Percentiles rank a stretch among this genome's conserved stretches.
Evolutionary conservation across 2,888 invertebrate species (phyloP).

Genomic region (Didymodactylos carnosus): DNA sequence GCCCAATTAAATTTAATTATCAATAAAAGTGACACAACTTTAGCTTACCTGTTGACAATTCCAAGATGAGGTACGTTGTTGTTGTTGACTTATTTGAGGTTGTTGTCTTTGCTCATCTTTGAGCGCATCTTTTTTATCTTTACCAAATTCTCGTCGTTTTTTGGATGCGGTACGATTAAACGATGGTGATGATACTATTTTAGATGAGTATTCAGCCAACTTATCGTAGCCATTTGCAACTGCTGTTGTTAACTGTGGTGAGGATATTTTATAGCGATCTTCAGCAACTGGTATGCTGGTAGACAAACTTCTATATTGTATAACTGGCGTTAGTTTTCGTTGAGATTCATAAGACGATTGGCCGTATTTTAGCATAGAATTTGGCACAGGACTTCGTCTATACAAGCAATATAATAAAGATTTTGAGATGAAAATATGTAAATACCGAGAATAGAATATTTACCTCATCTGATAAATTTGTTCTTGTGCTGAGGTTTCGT

Average conservation of each 20-base stretch:
- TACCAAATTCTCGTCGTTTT: conserved; percentile 32
- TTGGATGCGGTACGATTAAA: conserved; percentile 27
- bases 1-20: too few species aligned
- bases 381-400: background rate
- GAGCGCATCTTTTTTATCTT: conserved; percentile 25
- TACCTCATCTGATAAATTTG: too few species aligned
- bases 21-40: too few species aligned
- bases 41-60: too few species aligned
- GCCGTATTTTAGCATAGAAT: background rate
- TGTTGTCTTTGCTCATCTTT: conserved; percentile 20
- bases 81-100: background rate
- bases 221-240: too few species aligned
- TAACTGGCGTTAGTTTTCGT: background rate
- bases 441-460: too few species aligned
- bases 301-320: background rate
- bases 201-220: too few species aligned
- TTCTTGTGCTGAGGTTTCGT: background rate
- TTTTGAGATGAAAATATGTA: background rate
- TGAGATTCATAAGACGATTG: background rate
- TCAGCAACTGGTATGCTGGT: background rate
- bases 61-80: too few species aligned
- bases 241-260: too few species aligned
- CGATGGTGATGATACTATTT: background rate
- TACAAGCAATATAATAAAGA: too few species aligned
- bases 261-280: background rate